Evolutionary conservation across 2,888 invertebrate species (phyloP), one percentile per base, ranked within the genome.

Genomic region (Ornithoptera priamus): DNA sequence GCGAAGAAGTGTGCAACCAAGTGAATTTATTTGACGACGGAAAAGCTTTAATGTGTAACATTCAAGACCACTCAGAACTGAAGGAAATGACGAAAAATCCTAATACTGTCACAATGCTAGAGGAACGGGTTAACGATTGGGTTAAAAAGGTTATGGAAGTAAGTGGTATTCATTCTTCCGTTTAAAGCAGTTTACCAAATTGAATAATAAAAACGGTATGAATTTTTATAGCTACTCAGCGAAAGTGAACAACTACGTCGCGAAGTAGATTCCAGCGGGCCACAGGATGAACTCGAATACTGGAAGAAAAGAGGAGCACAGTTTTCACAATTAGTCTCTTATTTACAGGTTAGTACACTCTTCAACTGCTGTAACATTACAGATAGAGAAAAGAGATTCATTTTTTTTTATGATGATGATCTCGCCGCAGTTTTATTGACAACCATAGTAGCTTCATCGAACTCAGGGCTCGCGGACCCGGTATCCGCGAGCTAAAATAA

Each of bases 281-380:
- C 99, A 0, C 97, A 98, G 81, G 98, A 99, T 80, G 99, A 99
- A 83, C 92, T 99, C 57, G 97, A 97, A 79, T 99, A 99, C 86
- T 99, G 99, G 99, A 99, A 99, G 88, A 96, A 97, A 79, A 93
- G 99, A 50, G 97, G 97, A 57, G 98, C 98, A 0, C 97, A 97
- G 83, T 98, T 99, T 85, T 98, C 97, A 8, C 97, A 97, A 83
- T 94, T 98, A 0, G 94, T 96, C 17, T 94, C 95, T 6, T 96
- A 96, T 82, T 90, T 97, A 71, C 95, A 96, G 89, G 95, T 94
- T 69, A 46, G 70, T 57, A 22, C n/a, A 53, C 53, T 53, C n/a
- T n/a, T 5, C 53, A 53, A 1, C 18, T n/a, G 5, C 50, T 17
- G 10, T 39, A 39, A 15, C 15, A 12, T 15, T 46, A 1, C 10